Conservation (phyloP, 2,888 invertebrate species). For the Cataglyphis rosenhaueri region DNA sequence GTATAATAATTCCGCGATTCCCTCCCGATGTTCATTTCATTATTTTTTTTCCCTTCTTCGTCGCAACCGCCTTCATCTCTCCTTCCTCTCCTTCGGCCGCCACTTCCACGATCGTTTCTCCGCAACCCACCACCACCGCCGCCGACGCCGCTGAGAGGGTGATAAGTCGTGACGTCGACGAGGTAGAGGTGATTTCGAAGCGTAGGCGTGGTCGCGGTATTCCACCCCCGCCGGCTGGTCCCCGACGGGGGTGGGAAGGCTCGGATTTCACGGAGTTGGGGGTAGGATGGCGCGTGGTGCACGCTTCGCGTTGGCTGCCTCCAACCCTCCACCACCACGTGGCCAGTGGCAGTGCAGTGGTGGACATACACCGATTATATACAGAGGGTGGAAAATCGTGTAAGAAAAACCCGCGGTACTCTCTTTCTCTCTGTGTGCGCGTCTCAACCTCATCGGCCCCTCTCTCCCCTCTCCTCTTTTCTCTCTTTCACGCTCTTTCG, state of each 20-base stretch:
- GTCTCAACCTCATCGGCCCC: conserved; percentile 36
- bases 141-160: conserved; percentile 79
- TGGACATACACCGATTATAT: conserved; percentile 56
- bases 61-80: conserved; percentile 40
- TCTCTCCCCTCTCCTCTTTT: conserved; percentile 33
- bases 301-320: conserved; percentile 80
- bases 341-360: conserved; percentile 67
- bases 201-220: conserved; percentile 81
- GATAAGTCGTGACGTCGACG: conserved; percentile 85
- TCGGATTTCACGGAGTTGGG: conserved; percentile 64
- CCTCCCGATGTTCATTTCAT: conserved; percentile 85
- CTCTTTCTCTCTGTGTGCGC: conserved; percentile 18
- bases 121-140: conserved; percentile 61
- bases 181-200: conserved; percentile 81
- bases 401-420: conserved; percentile 71
- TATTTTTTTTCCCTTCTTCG: conserved; percentile 80
- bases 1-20: conserved; percentile 85
- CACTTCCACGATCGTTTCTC: conserved; percentile 61
- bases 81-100: conserved; percentile 51
- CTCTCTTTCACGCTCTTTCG: conserved; percentile 52
- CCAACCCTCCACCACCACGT: conserved; percentile 75
- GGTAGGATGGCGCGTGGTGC: conserved; percentile 73
- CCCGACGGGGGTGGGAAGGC: conserved; percentile 60
- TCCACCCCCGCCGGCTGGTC: conserved; percentile 65
- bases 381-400: conserved; percentile 71